Evolutionary conservation across 1,140 invertebrate genomes (phyloP), one percentile per base, ranked within the genome.

Genomic region (Lanistes nyassanus): DNA sequence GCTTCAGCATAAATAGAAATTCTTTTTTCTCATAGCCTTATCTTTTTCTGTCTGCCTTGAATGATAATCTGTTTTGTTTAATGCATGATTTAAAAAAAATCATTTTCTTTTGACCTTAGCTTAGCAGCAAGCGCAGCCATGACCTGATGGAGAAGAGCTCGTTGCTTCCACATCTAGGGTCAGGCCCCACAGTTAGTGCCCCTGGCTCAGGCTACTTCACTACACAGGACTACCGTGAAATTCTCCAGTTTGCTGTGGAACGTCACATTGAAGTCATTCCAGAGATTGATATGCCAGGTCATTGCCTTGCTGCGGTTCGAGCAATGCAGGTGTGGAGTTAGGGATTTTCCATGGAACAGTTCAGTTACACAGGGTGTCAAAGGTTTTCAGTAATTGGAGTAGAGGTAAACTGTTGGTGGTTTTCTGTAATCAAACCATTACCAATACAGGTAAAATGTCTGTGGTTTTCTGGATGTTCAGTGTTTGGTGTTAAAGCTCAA

Each of bases 211-310:
- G 85, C 16, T 83, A 76, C 76, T 87, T 82, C 77, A 84, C 80
- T 19, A 73, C 77, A 0, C 69, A 81, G n/a, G 85, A 88, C 5
- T 88, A 88, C 79, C 71, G 78, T 31, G 86, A 88, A 66, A 85
- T 89, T 16, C 80, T 89, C 16, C 74, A 37, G 3, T 86, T 81
- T 77, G 86, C 87, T 29, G 78, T 72, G 9, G 62, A 76, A 6
- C 78, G 85, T 3, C 83, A 87, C 75, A 84, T 88, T 47, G 82
- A 86, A 39, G 84, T 88, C 2, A 84, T 88, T 70, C 88, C 88
- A 26, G 88, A 89, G 66, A 85, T 89, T 74, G 88, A 89, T 75
- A 84, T 89, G 83, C 88, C 88, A 13, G 86, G 87, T 37, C 87
- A 89, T 64, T 84, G 83, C 70, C 83, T 84, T 79, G 87, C 87